phyloP scores from a whole-genome alignment of 1,140 invertebrate genomes.

The Octopus bimaculoides region DNA sequence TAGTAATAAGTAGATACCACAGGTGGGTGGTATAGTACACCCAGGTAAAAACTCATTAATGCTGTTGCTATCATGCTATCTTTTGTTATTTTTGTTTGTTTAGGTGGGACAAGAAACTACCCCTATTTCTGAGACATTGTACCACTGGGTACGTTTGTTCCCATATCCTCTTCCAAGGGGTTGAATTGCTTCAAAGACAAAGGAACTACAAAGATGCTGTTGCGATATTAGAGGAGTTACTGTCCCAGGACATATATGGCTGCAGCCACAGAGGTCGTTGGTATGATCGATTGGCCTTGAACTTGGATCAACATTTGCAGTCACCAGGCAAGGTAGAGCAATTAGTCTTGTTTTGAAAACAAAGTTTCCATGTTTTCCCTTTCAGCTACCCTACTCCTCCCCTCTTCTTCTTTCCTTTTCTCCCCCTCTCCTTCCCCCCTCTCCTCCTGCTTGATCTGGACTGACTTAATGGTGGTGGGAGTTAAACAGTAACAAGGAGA shows the following conservation, averaged over 20 bases:
- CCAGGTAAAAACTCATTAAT: not conserved
- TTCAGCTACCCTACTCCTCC: too few species aligned
- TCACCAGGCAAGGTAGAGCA: constrained; percentile 47
- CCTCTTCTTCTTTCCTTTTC: too few species aligned
- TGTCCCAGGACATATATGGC: constrained; percentile 57
- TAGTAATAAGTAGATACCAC: not conserved
- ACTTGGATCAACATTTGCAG: constrained; percentile 62
- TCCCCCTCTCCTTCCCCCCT: too few species aligned
- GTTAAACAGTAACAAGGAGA: too few species aligned
- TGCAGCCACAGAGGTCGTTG: constrained; percentile 59
- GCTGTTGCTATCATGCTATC: constrained; percentile 10
- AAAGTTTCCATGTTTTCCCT: too few species aligned
- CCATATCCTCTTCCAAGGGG: constrained; percentile 55
- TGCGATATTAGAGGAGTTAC: constrained; percentile 53
- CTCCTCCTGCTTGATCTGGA: too few species aligned
- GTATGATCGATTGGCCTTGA: constrained; percentile 62
- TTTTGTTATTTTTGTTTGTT: constrained; percentile 12
- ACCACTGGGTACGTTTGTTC: constrained; percentile 58
- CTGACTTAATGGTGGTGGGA: too few species aligned
- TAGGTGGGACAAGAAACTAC: constrained; percentile 52
- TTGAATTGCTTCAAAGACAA: constrained; percentile 59
- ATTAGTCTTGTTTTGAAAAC: too few species aligned
- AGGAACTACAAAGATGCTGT: constrained; percentile 59
- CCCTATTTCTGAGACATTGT: constrained; percentile 57
- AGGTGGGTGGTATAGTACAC: not conserved